Percentiles rank a stretch among this genome's conserved stretches.
Evolutionary conservation across 2,888 invertebrate genomes (phyloP).

Genomic region (Drosophila stalkeri): DNA sequence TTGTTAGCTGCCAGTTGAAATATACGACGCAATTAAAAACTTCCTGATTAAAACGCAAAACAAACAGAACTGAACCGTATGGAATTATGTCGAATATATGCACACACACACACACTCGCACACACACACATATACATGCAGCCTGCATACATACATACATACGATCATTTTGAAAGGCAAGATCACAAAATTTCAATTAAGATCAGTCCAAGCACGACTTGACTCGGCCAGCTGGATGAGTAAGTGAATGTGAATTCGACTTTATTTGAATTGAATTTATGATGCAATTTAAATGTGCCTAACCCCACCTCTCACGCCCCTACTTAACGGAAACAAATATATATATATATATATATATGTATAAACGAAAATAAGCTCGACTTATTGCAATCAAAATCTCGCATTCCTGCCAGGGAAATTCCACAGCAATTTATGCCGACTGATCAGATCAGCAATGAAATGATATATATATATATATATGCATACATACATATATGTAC

Average conservation of each 20-base stretch:
- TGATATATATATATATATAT: neutral
- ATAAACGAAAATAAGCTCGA: constrained; percentile 21
- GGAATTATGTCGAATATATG: constrained; percentile 49
- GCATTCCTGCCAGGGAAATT: constrained; percentile 41
- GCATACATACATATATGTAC: neutral
- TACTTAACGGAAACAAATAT: constrained; percentile 18
- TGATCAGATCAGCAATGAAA: constrained; percentile 24
- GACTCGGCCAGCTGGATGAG: constrained; percentile 44
- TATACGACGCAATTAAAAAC: constrained; percentile 77
- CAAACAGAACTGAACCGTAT: constrained; percentile 53
- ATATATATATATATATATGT: neutral
- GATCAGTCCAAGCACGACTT: constrained; percentile 47
- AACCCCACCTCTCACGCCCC: constrained; percentile 2
- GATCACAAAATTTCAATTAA: constrained; percentile 73
- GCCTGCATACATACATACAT: constrained; percentile 1
- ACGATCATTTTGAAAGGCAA: constrained; percentile 54
- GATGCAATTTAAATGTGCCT: constrained; percentile 59
- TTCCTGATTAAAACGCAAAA: constrained; percentile 76
- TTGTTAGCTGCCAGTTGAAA: constrained; percentile 68
- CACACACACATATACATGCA: neutral
- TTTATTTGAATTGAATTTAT: constrained; percentile 72
- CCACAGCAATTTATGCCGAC: constrained; percentile 20
- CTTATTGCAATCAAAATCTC: constrained; percentile 39
- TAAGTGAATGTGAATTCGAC: constrained; percentile 65
- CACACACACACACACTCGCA: neutral